phyloP scores from a whole-genome alignment of 2,113 vertebrate genomes.

The Alces alces region DNA sequence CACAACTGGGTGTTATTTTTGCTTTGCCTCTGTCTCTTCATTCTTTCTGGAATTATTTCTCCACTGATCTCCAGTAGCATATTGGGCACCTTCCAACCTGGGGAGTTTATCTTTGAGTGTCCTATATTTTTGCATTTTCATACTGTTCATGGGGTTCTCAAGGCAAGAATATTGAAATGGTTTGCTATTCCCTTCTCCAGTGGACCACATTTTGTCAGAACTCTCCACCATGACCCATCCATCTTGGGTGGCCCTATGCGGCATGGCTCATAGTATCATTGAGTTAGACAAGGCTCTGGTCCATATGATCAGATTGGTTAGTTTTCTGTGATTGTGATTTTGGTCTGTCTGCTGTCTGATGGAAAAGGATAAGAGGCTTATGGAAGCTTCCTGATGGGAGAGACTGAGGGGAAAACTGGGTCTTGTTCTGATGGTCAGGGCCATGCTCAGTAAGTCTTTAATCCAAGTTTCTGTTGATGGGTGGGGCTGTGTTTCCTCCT shows the following conservation, averaged over 20 bases:
- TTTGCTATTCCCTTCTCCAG: not conserved
- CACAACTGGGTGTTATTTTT: not conserved
- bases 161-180: not conserved
- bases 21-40: not conserved
- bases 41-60: not conserved
- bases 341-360: fast-evolving
- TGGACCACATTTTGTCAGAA: not conserved
- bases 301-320: too few relatives aligned
- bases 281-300: not conserved
- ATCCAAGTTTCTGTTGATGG: too few relatives aligned
- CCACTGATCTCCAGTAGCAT: not conserved
- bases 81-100: not conserved
- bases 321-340: too few relatives aligned
- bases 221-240: not conserved
- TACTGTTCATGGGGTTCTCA: not conserved
- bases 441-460: too few relatives aligned
- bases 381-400: too few relatives aligned
- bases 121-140: not conserved
- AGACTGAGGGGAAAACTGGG: too few relatives aligned
- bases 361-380: too few relatives aligned
- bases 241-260: not conserved
- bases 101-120: not conserved
- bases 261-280: not conserved
- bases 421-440: too few relatives aligned
- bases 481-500: too few relatives aligned